phyloP scores from a whole-genome alignment of 2,888 invertebrate species.

The Stenotaenia linearis region DNA sequence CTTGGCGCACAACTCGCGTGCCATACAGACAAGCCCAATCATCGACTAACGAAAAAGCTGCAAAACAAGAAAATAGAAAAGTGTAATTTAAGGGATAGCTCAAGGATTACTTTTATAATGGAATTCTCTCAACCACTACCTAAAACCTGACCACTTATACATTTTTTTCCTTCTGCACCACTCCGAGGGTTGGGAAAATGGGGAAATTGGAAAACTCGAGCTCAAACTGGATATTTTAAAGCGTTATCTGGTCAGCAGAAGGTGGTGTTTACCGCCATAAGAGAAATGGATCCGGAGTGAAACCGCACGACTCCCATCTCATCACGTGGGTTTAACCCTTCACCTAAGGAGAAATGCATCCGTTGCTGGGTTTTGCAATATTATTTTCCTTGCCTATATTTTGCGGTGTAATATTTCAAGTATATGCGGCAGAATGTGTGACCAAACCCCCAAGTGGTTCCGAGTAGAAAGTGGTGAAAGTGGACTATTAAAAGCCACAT shows the following conservation, averaged over 20 bases:
- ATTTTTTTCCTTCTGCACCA: not conserved
- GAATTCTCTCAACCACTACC: not conserved
- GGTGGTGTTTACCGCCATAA: not conserved
- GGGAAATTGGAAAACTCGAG: not conserved
- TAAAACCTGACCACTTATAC: not conserved
- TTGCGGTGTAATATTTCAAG: not conserved
- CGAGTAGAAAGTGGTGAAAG: not conserved
- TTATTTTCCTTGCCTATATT: not conserved
- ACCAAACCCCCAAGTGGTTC: not conserved
- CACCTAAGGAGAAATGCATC: not conserved
- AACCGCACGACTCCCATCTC: not conserved
- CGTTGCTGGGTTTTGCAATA: not conserved
- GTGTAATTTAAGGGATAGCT: not conserved
- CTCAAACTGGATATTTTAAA: not conserved
- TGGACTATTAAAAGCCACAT: not conserved
- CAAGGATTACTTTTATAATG: not conserved
- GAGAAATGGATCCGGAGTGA: not conserved
- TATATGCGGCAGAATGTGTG: not conserved
- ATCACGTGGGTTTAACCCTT: not conserved
- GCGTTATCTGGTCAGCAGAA: not conserved
- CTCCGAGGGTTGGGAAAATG: not conserved
- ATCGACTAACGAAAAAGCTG: not conserved
- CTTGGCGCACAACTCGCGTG: not conserved
- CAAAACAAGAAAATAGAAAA: not conserved
- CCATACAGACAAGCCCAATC: not conserved